Conservation (phyloP, 2,113 vertebrate genomes). For the Papio anubis region DNA sequence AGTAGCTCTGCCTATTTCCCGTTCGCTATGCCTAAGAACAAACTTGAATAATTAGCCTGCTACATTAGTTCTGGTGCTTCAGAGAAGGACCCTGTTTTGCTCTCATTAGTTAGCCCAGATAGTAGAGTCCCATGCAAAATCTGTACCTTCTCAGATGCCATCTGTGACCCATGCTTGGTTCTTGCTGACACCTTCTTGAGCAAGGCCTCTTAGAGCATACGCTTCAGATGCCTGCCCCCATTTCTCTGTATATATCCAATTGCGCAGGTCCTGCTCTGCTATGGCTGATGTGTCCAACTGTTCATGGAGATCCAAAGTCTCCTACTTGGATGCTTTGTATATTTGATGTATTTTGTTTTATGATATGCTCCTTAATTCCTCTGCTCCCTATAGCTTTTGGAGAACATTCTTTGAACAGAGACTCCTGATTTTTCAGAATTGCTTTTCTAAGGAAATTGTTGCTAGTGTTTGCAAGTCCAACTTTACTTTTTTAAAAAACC, state of each 20-base stretch:
- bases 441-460: slow-evolving; percentile 52
- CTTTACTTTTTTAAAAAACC: slow-evolving; percentile 32
- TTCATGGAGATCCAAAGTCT: not conserved
- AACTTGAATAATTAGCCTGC: not conserved
- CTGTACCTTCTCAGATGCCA: not conserved
- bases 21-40: not conserved
- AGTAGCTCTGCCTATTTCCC: not conserved
- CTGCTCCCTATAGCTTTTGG: not conserved
- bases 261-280: not conserved
- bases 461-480: slow-evolving; percentile 52
- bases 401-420: slow-evolving; percentile 31
- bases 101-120: not conserved
- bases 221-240: not conserved
- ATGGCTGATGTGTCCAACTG: not conserved
- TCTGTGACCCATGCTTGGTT: not conserved
- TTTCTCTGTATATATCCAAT: not conserved
- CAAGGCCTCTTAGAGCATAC: not conserved
- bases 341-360: not conserved
- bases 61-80: not conserved
- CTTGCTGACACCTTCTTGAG: not conserved
- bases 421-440: slow-evolving; percentile 23
- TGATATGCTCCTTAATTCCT: not conserved
- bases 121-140: not conserved
- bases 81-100: not conserved
- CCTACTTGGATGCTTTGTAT: not conserved